Evolutionary conservation across 92 coral and sea anemone species (phyloP), one percentile per base, ranked within the genome.

Genomic region (Epizoanthus illoricatus): DNA sequence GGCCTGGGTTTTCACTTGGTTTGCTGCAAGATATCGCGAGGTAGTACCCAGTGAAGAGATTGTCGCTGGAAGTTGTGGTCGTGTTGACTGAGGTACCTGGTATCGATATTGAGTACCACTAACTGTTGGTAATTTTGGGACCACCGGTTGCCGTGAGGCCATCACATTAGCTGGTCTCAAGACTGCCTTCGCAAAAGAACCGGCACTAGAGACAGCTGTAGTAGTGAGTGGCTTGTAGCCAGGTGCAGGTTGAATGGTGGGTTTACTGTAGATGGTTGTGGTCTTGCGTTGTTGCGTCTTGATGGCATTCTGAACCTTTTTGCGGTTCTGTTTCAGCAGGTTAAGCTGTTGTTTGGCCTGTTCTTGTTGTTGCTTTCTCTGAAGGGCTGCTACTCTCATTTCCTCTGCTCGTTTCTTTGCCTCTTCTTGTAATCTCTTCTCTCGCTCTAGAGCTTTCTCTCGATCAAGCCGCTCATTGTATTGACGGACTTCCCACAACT

Each of bases 401-500:
- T 91, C 98, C 21, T 94, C 98, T 16, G 95, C 95, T 49, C 93
- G 88, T 60, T 87, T 88, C 45, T 89, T 60, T 9, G 95, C 97
- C 80, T 97, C 99, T 86, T 91, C 94, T 62, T 97, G 99, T 21
- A 91, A 80, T 55, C 80, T 86, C 90, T 97, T 97, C 75, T 97
- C 99, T 74, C 98, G 94, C 74, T 90, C 92, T 80, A 97, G 74
- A 28, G 98, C 98, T 68, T 88, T 85, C 73, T 97, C 99, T 20
- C 99, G 94, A 59, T 97, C 99, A 52, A 91, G 89, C 8, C 94
- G 92, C 87, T 97, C 99, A 64, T 91, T 87, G 85, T 93, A 97
- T 73, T 97, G 99, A 55, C 99, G 99, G 65, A 97, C 86, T 85
- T 97, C 99, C 99, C 99, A 97, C 18, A 97, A 89, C 72, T 97